A percentile compares a stretch with the other conserved stretches of the same genome.
phyloP scores from a whole-genome alignment of 2,797 vertebrate species.

The Sebastes reedi region DNA sequence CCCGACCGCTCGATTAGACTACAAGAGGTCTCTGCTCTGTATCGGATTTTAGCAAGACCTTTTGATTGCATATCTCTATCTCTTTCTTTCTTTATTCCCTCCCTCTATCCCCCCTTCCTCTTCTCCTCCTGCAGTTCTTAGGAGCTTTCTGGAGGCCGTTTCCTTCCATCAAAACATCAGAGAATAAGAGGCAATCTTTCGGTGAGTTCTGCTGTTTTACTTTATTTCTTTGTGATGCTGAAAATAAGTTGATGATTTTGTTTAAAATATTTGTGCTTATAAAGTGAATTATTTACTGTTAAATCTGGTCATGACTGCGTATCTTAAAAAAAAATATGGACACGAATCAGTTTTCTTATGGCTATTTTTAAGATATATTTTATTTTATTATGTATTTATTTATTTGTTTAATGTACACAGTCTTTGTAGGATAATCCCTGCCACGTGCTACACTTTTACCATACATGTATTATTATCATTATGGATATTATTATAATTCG shows the following conservation, averaged over 20 bases:
- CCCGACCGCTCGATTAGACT: conserved; percentile 62
- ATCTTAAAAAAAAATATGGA: too few species aligned
- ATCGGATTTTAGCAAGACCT: conserved; percentile 70
- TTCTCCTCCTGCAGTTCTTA: conserved; percentile 67
- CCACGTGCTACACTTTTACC: background rate
- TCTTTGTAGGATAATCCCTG: background rate
- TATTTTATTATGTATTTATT: background rate
- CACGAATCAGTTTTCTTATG: too few species aligned
- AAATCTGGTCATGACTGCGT: background rate
- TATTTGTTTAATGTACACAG: background rate
- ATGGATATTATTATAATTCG: background rate
- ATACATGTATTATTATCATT: background rate
- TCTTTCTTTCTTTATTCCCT: background rate
- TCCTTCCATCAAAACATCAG: conserved; percentile 68
- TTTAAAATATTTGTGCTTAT: background rate
- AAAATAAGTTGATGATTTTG: background rate
- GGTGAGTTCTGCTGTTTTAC: conserved; percentile 76
- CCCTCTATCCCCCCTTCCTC: background rate
- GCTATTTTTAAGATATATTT: background rate
- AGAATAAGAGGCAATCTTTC: conserved; percentile 73
- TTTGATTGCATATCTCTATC: conserved; percentile 72
- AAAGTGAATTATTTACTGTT: background rate
- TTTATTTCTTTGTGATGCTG: background rate
- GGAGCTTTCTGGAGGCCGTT: conserved; percentile 71
- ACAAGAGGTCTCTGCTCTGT: conserved; percentile 63